Percentiles rank a stretch among this genome's conserved stretches.
These are phyloP conservation scores for Silurus lanzhouensis DNA, from an alignment of 2,797 vertebrate species.

Conservation along the genomic window DNA sequence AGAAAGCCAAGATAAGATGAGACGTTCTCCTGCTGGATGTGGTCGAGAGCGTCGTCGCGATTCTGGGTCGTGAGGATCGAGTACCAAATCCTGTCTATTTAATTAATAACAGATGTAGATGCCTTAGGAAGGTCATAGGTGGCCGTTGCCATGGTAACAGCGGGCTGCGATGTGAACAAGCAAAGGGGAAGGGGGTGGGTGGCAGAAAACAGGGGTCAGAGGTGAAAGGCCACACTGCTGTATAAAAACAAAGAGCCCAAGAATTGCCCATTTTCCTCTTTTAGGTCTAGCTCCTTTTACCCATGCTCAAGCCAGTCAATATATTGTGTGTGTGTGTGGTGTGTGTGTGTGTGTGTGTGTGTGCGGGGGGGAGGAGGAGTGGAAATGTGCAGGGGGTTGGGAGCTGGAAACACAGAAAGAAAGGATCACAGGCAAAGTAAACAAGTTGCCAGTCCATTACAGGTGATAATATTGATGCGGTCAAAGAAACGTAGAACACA, in stretches of 20 bases:
- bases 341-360: constrained; percentile 7
- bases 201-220: constrained; percentile 62
- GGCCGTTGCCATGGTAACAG: constrained; percentile 69
- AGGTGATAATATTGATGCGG: neutral
- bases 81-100: constrained; percentile 68
- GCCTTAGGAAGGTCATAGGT: constrained; percentile 74
- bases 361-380: neutral
- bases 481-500: neutral
- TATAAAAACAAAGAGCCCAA: constrained; percentile 72
- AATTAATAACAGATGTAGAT: constrained; percentile 84
- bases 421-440: neutral
- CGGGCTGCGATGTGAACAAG: constrained; percentile 66
- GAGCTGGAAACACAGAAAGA: neutral
- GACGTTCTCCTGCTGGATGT: constrained; percentile 43
- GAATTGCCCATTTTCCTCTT: constrained; percentile 57
- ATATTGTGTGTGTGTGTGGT: constrained; percentile 27
- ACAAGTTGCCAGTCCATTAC: neutral
- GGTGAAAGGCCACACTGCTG: constrained; percentile 67
- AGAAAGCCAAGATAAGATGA: no score
- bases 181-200: constrained; percentile 52
- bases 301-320: constrained; percentile 66
- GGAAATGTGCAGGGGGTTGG: constrained; percentile 24
- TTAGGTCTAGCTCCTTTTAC: constrained; percentile 26
- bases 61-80: constrained; percentile 38
- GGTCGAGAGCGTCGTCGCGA: constrained; percentile 32